Base-by-base conservation (phyloP, 2,113 vertebrate species). In the Furnarius figulus region DNA sequence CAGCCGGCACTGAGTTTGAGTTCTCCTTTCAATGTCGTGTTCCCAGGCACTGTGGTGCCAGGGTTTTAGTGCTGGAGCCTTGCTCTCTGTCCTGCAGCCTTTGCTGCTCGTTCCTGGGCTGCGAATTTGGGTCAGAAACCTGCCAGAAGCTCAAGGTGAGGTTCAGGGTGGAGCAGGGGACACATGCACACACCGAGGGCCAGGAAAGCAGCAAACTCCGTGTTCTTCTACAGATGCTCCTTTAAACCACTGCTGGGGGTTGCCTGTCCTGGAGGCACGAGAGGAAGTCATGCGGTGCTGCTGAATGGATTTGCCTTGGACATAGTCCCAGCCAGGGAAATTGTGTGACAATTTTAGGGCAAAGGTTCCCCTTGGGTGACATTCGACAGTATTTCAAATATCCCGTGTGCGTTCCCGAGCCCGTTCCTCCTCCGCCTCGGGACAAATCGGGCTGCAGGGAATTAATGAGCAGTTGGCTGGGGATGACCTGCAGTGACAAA, bases 361-460 rank as follows among this genome's bases (percentile, higher is more conserved):
- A 95, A 93, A 94, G 96, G 96, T 94, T 96, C 95, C 94, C 97
- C 94, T 94, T 92, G 93, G 95, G 85, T 96, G 96, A 95, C 90
- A 78, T 65, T 94, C 12, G 73, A 47, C 94, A 68, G 89, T 87
- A 75, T 95, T 96, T 95, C 94, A 95, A 50, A 82, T 62, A 50
- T 30, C n/a, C 53, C 44, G 71, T 39, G 94, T 3, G 42, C 33
- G 8, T 84, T 88, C 5, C 61, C 7, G 35, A 86, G 87, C 44
- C 84, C 5, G 49, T 49, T 49, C 15, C 85, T 94, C 40, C 73
- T 88, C 78, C 66, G 65, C 89, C 80, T 75, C 5, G 27, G 94
- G 90, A 91, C 90, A 84, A 73, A 91, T 37, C 9, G 21, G 37
- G 37, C 86, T 73, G 47, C 37, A 37, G 85, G 81, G 90, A 90